Evolutionary conservation across 2,113 vertebrate genomes (phyloP).

Genomic region (Pontoporia blainvillei): DNA sequence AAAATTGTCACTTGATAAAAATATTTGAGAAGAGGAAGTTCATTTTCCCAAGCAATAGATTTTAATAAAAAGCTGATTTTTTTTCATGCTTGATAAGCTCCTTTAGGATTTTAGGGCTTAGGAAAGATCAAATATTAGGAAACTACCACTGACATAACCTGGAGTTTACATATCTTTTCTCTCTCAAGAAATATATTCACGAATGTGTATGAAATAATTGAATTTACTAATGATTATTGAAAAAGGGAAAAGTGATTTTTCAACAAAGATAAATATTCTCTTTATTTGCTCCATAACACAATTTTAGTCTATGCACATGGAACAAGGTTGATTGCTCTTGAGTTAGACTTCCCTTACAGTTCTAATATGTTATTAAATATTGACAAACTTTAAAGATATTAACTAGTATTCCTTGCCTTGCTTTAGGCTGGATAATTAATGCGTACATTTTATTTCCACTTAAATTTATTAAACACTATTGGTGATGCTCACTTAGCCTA

Average conservation of each 20-base stretch:
- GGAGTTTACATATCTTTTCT: not conserved
- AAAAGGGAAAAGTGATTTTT: not conserved
- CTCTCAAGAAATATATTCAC: not conserved
- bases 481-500: not conserved
- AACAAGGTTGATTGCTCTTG: not conserved
- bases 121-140: not conserved
- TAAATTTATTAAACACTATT: not conserved
- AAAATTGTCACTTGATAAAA: not conserved
- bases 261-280: not conserved
- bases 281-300: not conserved
- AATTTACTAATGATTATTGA: not conserved
- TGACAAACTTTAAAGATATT: slow-evolving; percentile 15
- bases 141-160: not conserved
- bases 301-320: not conserved
- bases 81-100: not conserved
- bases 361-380: slow-evolving; percentile 29
- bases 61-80: not conserved
- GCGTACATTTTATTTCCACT: not conserved
- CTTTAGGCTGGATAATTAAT: slow-evolving; percentile 24
- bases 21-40: not conserved
- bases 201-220: not conserved
- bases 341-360: not conserved
- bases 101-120: not conserved
- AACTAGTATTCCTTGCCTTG: not conserved
- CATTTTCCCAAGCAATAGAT: not conserved